A percentile compares a stretch with the other conserved stretches of the same genome.
Conservation (phyloP, 1,140 invertebrate species). For the Zaprionus gabonicus region DNA sequence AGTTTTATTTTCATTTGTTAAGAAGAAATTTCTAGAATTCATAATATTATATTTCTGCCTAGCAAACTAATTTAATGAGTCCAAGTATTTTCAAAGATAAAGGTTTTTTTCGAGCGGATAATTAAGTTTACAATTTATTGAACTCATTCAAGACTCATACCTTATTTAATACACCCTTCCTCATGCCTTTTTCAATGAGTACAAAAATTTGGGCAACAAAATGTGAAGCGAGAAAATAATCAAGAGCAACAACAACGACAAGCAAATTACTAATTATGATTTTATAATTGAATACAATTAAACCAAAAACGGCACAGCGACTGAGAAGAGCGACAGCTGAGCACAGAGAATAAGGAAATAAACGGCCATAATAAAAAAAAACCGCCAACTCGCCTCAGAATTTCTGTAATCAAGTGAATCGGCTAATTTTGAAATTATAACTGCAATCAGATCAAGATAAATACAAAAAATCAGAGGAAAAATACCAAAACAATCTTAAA, state of each 20-base stretch:
- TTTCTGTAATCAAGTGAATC: constrained; percentile 39
- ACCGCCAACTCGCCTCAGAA: constrained; percentile 35
- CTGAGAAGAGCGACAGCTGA: background rate
- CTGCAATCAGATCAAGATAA: background rate
- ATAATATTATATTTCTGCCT: too few relatives aligned
- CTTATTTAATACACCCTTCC: background rate
- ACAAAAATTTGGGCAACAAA: background rate
- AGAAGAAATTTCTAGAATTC: too few relatives aligned
- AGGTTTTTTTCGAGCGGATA: too few relatives aligned
- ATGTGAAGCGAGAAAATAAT: constrained; percentile 8
- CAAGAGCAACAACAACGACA: background rate
- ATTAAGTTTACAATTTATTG: background rate
- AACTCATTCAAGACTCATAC: background rate
- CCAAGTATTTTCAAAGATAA: background rate
- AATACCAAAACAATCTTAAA: constrained; percentile 17
- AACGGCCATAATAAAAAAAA: constrained; percentile 29
- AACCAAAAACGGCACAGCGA: constrained; percentile 8
- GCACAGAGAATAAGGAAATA: constrained; percentile 33
- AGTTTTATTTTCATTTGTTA: too few relatives aligned
- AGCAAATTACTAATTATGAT: constrained; percentile 29
- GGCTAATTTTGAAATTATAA: constrained; percentile 37
- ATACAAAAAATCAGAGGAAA: background rate
- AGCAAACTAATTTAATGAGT: background rate
- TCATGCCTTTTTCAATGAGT: background rate
- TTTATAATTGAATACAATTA: constrained; percentile 26